Evolutionary conservation across 1,140 invertebrate genomes (phyloP), one percentile per base, ranked within the genome.

Genomic region (Aplysia californica): DNA sequence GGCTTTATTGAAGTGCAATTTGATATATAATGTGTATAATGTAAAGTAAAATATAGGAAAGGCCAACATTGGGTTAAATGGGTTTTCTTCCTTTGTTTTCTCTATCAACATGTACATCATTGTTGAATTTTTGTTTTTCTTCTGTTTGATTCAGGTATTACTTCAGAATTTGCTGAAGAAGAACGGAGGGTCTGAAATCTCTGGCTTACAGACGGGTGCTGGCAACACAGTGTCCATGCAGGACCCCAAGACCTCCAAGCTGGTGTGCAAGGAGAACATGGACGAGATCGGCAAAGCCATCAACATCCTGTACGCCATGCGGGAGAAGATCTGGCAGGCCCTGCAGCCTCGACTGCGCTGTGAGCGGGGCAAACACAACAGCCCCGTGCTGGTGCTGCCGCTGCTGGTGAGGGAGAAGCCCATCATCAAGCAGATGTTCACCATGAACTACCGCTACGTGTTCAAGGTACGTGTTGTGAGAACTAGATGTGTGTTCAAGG

Each of bases 371-470:
- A 80, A 86, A 59, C 83, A 87, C 38, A 86, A 88, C 71, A 89
- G 87, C 64, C 87, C 87, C 15, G 83, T 89, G 44, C 82, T 89
- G 69, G 87, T 87, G 20, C 76, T 89, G 35, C 83, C 85, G 10
- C 41, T 86, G n/a, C 65, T 89, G 50, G 70, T 87, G 2, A 72
- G 80, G 18, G 82, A 84, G 33, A 80, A 77, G 31, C 44, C 74
- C 1, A 76, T 66, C 29, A 75, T 87, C 35, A 81, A 84, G 26
- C 70, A 80, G 21, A 50, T 82, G 55, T 85, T 89, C 58, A 77
- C 65, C 1, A 83, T 87, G 75, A 77, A 81, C 31, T 88, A 85
- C 76, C 79, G 79, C 41, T 79, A 82, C 41, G 79, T 78, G 20
- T 74, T 75, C 41, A 66, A 75, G 72, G 72, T 75, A 50, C 36